Conservation (phyloP, 2,888 invertebrate species). For the Smittia aterrima region DNA sequence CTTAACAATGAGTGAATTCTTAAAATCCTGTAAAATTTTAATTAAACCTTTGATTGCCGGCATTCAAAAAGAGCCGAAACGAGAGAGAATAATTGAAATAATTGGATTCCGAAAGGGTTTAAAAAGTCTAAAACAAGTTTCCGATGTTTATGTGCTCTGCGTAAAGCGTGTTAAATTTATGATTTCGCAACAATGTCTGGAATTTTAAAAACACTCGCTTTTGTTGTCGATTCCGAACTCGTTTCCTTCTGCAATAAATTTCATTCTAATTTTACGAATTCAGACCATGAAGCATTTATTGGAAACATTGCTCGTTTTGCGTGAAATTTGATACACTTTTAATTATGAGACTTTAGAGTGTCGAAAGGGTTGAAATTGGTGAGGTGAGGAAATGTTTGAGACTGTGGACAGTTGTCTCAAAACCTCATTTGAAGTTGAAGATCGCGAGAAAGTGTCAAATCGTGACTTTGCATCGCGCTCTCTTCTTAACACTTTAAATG, state of each 20-base stretch:
- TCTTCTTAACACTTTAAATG: no score
- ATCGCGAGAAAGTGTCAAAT: no score
- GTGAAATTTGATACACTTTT: conserved; percentile 7
- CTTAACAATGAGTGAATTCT: neutral
- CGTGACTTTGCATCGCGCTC: no score
- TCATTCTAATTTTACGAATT: neutral
- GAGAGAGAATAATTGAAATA: conserved; percentile 20
- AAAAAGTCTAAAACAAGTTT: conserved; percentile 29
- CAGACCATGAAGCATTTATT: neutral
- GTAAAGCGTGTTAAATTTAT: conserved; percentile 36
- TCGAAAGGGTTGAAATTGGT: neutral
- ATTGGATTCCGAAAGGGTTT: conserved; percentile 25
- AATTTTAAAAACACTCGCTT: conserved; percentile 2
- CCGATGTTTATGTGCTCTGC: conserved; percentile 13
- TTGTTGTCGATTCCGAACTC: neutral
- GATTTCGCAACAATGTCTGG: conserved; percentile 31
- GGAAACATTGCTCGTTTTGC: neutral
- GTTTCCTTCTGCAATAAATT: conserved; percentile 3
- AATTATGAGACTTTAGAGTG: conserved; percentile 3
- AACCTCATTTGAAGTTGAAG: no score
- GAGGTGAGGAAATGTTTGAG: neutral
- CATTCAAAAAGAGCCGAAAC: neutral
- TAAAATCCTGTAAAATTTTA: conserved; percentile 10
- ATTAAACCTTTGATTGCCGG: conserved; percentile 8
- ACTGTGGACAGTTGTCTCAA: no score